Evolutionary conservation across 2,113 vertebrate species (phyloP).

Genomic region (Hemicordylus capensis): DNA sequence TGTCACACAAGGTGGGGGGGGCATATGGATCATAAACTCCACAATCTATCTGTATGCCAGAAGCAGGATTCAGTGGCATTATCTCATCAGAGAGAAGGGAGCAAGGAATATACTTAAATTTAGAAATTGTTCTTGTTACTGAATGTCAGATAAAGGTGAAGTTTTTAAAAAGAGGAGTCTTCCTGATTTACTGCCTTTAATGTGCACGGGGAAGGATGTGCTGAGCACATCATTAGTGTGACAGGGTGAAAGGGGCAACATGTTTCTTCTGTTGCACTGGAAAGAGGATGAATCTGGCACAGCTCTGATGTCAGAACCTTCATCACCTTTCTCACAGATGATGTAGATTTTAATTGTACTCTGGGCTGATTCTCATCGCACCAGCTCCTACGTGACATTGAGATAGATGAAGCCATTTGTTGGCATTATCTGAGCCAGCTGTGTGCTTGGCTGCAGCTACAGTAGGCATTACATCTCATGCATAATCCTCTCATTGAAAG

Average conservation of each 20-base stretch:
- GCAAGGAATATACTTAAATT: conserved; percentile 64
- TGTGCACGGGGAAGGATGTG: conserved; percentile 64
- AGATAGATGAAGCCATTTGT: conserved; percentile 89
- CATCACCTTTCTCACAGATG: conserved; percentile 83
- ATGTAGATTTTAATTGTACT: conserved; percentile 86
- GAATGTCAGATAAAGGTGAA: conserved; percentile 78
- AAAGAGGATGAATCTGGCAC: conserved; percentile 75
- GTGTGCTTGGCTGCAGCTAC: conserved; percentile 83
- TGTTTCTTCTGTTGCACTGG: conserved; percentile 73
- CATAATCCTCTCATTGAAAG: conserved; percentile 82
- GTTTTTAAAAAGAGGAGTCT: conserved; percentile 69
- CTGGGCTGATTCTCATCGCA: conserved; percentile 71
- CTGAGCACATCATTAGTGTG: conserved; percentile 75
- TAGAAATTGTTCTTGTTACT: conserved; percentile 69
- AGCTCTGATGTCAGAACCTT: conserved; percentile 82
- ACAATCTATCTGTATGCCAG: conserved; percentile 63
- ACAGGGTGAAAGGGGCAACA: conserved; percentile 75
- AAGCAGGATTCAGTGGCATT: conserved; percentile 61
- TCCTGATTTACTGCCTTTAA: conserved; percentile 78
- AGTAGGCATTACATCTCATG: conserved; percentile 85
- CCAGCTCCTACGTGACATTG: conserved; percentile 83
- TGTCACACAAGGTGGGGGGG: conserved; percentile 62
- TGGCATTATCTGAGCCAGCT: conserved; percentile 91
- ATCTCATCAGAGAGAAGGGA: conserved; percentile 60
- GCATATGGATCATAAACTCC: conserved; percentile 73